These are phyloP conservation scores for Macropis europaea DNA, from an alignment of 2,888 invertebrate species.

Conservation along the genomic window DNA sequence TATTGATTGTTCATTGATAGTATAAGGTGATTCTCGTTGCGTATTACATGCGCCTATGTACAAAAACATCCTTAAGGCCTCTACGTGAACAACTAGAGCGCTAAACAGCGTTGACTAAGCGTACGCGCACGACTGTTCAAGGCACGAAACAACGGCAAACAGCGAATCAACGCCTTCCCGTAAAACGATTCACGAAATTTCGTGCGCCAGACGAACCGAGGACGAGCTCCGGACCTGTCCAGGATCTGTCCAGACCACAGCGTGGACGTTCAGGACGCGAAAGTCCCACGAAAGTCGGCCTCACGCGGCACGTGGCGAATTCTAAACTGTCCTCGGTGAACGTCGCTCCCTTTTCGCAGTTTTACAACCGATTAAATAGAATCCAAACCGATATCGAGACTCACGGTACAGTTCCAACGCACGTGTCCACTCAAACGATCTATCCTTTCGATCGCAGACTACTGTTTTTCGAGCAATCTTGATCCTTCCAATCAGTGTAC, in stretches of 20 bases:
- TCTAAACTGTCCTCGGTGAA: background rate
- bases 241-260: background rate
- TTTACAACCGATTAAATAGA: no score
- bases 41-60: slow-evolving; percentile 50
- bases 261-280: background rate
- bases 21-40: slow-evolving; percentile 34
- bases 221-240: background rate
- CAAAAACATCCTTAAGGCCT: slow-evolving; percentile 45
- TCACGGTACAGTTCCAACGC: no score
- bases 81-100: slow-evolving; percentile 16
- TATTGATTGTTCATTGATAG: slow-evolving; percentile 41
- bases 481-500: no score
- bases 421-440: no score
- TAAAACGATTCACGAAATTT: background rate
- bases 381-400: no score
- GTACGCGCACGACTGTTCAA: slow-evolving; percentile 42
- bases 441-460: no score
- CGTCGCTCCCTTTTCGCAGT: no score
- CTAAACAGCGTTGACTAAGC: slow-evolving; percentile 41
- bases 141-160: slow-evolving; percentile 52
- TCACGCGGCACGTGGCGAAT: background rate
- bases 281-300: background rate
- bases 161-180: slow-evolving; percentile 22
- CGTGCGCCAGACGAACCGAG: background rate
- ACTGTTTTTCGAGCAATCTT: no score